Base-by-base conservation (phyloP, 1,140 invertebrate genomes). In the Pentalonia nigronervosa region DNA sequence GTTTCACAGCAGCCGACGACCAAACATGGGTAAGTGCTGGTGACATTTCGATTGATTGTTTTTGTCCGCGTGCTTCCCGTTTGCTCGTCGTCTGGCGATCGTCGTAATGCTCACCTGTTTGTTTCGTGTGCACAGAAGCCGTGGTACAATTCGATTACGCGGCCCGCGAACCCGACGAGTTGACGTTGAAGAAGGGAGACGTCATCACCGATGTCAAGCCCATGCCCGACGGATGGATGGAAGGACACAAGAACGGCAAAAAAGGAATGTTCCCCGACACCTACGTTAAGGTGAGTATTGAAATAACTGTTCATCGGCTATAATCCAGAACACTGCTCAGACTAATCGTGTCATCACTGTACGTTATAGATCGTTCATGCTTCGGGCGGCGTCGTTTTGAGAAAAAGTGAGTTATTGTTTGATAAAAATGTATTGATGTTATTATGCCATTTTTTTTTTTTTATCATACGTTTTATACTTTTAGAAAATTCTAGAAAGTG, bases 181-280 rank as follows among this genome's bases (percentile, higher is more conserved):
- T 99, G 94, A 97, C 97, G 81, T 96, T 99, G 92, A 96, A 96
- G 93, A 98, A 98, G 95, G 98, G 98, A 93, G 98, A 99, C 95
- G 96, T 99, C 53, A 97, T 99, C 94, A 97, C 97, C 94, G 96
- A 97, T 94, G 97, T 98, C 86, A 97, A 97, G 94, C 96, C 97
- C 91, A 97, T 98, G 94, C 96, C 97, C 88, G 98, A 98, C 53
- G 99, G 99, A 93, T 99, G 99, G 99, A 99, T 98, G 98, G 97
- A 99, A 95, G 99, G 99, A 11, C 95, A 95, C 36, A 98, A 98
- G 88, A 95, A 95, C 47, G 98, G 98, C 87, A 97, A 97, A 94
- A 97, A 97, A 93, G 99, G 99, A 94, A 98, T 99, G 97, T 99
- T 99, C 96, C 99, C 99, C 23, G 98, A 99, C 95, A 99, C 99